phyloP scores from a whole-genome alignment of 1,140 invertebrate genomes.

The Drosophila tani region DNA sequence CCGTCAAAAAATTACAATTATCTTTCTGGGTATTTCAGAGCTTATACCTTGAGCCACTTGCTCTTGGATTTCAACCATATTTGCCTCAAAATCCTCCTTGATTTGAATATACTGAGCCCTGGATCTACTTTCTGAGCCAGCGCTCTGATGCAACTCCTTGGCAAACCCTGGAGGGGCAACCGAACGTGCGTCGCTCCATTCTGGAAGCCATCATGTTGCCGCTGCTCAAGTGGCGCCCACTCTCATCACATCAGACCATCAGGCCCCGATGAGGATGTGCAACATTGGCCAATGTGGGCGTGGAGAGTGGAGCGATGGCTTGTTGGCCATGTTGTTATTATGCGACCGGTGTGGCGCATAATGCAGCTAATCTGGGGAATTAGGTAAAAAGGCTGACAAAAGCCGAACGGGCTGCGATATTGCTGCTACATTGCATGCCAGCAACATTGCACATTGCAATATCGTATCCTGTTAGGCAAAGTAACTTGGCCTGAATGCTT shows the following conservation, averaged over 20 bases:
- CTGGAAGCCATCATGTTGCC: slow-evolving; percentile 31
- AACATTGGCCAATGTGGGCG: slow-evolving; percentile 30
- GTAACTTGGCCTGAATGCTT: slow-evolving; percentile 53
- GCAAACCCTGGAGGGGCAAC: slow-evolving; percentile 25
- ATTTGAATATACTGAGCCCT: slow-evolving; percentile 27
- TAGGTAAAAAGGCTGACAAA: slow-evolving; percentile 79
- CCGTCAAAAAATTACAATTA: neutral
- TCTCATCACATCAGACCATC: slow-evolving; percentile 51
- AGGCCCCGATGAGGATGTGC: slow-evolving; percentile 11
- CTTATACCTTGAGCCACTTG: neutral
- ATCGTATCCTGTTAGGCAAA: slow-evolving; percentile 79
- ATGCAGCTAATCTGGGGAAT: slow-evolving; percentile 81
- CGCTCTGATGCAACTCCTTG: slow-evolving; percentile 25
- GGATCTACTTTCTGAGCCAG: slow-evolving; percentile 20
- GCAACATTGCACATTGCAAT: slow-evolving; percentile 65
- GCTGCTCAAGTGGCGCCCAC: slow-evolving; percentile 57
- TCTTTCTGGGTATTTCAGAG: too few relatives aligned
- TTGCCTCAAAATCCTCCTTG: slow-evolving; percentile 1
- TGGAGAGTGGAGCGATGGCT: slow-evolving; percentile 14
- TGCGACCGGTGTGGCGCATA: slow-evolving; percentile 76
- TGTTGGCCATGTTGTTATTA: slow-evolving; percentile 55
- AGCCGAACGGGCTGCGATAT: slow-evolving; percentile 61
- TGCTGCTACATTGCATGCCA: slow-evolving; percentile 26
- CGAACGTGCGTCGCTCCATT: slow-evolving; percentile 32
- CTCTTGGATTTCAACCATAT: neutral